Evolutionary conservation across 2,888 invertebrate genomes (phyloP).

Genomic region (Itoplectis maculator): DNA sequence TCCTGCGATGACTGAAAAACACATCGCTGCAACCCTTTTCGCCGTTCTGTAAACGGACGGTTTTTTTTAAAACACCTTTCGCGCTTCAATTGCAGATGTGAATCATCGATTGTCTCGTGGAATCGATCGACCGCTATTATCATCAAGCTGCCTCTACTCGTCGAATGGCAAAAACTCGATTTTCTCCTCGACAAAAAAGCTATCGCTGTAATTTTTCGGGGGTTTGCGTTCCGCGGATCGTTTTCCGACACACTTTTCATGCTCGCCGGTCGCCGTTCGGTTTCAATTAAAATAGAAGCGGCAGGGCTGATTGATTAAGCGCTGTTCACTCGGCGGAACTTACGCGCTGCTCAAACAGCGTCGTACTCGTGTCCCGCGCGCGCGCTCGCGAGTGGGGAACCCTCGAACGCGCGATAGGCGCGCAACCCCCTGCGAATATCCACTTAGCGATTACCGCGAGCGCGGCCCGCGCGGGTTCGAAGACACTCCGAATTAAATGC

Average conservation of each 20-base stretch:
- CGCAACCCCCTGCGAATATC: constrained; percentile 69
- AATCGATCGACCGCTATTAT: no score
- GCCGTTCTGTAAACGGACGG: no score
- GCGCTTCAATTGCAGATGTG: no score
- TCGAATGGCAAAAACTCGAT: neutral
- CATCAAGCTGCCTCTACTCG: no score
- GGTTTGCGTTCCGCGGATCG: constrained; percentile 2
- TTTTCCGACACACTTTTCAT: constrained; percentile 14
- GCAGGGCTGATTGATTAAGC: constrained; percentile 75
- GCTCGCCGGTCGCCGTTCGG: constrained; percentile 43
- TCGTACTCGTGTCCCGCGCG: constrained; percentile 48
- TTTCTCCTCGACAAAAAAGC: neutral
- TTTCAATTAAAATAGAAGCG: constrained; percentile 74
- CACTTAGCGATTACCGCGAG: constrained; percentile 73
- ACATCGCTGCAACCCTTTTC: neutral
- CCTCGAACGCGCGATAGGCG: constrained; percentile 51
- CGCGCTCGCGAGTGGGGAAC: constrained; percentile 32
- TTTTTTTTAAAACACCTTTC: no score
- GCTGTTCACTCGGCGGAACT: constrained; percentile 76
- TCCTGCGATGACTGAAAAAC: no score
- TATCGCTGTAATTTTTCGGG: constrained; percentile 11
- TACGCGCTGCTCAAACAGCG: constrained; percentile 77
- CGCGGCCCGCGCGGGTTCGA: constrained; percentile 42
- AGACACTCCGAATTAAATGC: constrained; percentile 66
- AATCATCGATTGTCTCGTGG: no score